These are phyloP conservation scores for Adelges cooleyi DNA, from an alignment of 1,140 invertebrate genomes.

Conservation along the genomic window DNA sequence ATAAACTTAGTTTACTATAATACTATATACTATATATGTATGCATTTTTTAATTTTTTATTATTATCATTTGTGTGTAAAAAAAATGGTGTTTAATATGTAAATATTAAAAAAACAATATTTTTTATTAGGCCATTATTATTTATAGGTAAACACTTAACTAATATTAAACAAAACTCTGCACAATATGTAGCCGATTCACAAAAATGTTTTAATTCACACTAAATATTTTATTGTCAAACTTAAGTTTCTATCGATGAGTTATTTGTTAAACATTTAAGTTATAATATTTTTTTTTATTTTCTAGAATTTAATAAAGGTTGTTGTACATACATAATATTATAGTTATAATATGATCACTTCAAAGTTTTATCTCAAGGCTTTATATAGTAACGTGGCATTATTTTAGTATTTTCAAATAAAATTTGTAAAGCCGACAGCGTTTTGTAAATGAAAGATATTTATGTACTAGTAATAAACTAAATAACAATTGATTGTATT, in stretches of 20 bases:
- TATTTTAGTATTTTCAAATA: no score
- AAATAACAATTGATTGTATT: no score
- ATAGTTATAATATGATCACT: no score
- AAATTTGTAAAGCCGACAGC: no score
- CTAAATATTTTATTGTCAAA: background rate
- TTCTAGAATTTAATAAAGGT: background rate
- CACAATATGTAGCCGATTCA: background rate
- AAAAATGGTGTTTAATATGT: slow-evolving; percentile 1
- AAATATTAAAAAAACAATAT: slow-evolving; percentile 8
- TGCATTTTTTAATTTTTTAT: slow-evolving; percentile 13
- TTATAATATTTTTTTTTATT: background rate
- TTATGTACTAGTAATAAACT: no score
- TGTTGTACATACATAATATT: no score
- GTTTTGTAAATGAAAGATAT: no score
- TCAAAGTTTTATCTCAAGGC: no score
- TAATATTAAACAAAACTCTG: background rate
- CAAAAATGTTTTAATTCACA: background rate
- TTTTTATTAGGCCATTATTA: background rate
- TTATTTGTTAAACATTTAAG: slow-evolving; percentile 1
- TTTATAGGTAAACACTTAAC: slow-evolving; percentile 13
- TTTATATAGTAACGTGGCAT: no score
- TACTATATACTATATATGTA: background rate
- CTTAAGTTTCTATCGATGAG: background rate
- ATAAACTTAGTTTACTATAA: background rate
- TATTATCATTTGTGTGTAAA: slow-evolving; percentile 1